A percentile compares a stretch with the other conserved stretches of the same genome.
Conservation (phyloP, 2,113 vertebrate species). For the Sinocyclocheilus anshuiensis region DNA sequence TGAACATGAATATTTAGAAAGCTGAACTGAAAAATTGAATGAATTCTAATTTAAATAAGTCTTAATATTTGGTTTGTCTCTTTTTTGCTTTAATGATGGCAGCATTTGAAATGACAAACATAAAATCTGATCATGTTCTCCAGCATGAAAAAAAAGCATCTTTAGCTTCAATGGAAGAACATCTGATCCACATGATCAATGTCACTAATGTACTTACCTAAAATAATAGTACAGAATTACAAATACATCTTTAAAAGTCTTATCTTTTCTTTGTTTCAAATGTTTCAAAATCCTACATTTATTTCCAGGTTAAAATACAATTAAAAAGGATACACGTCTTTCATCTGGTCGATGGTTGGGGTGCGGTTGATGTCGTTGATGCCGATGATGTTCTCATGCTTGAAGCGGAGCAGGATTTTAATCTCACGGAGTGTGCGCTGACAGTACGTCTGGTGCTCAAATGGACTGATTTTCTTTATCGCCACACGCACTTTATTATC, state of each 20-base stretch:
- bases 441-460: conserved; percentile 99
- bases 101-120: neutral
- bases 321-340: conserved; percentile 96
- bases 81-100: neutral
- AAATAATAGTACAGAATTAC: no score
- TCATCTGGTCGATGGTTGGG: conserved; percentile 95
- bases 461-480: conserved; percentile 99
- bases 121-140: neutral
- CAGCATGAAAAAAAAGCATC: neutral
- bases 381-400: conserved; percentile 98
- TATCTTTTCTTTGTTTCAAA: neutral
- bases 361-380: conserved; percentile 98
- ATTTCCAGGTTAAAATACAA: neutral
- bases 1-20: conserved; percentile 2
- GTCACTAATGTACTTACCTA: neutral
- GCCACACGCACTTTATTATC: conserved; percentile 97
- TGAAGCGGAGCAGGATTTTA: conserved; percentile 98
- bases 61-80: neutral
- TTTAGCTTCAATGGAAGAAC: neutral
- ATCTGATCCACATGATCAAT: neutral
- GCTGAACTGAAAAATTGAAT: neutral
- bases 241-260: no score
- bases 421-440: conserved; percentile 98
- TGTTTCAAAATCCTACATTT: neutral
- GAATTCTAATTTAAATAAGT: neutral